Evolutionary conservation across 2,113 vertebrate species (phyloP), one percentile per base, ranked within the genome.

Genomic region (Scytalopus superciliaris): DNA sequence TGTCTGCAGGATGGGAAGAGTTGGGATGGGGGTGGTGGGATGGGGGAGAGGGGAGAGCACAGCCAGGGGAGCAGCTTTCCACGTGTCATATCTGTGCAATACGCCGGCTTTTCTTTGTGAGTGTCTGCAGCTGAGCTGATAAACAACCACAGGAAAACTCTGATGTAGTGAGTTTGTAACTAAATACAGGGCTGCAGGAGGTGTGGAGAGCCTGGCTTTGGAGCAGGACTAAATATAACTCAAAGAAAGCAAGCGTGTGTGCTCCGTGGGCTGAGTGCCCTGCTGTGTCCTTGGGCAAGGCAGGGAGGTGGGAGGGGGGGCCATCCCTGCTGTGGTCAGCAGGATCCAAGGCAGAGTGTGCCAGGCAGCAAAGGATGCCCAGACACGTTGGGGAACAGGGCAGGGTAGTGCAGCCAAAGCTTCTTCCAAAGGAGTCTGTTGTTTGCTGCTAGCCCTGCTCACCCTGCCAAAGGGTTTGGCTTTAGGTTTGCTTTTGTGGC

Each of bases 371-470:
- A 31, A 25, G 60, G 35, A 11, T 60, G 50, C n/a, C 25, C 2
- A 7, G 40, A 14, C 6, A 0, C 0, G 1, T 1, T 40, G n/a
- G 74, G 27, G 56, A 50, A 27, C 1, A 1, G 64, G 37, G 52
- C 30, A 45, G 57, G 72, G 45, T 0, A 7, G 21, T 11, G 5
- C 0, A 4, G 21, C 24, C 2, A n/a, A 5, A 39, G 33, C 24
- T 39, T 50, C 69, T n/a, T n/a, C 37, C 57, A 12, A 59, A 40
- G 37, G 7, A 90, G 1, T 23, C 27, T 3, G 1, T 15, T 23
- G 7, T 3, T 37, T 40, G 35, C 63, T 84, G 57, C 33, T 14
- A 40, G 47, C n/a, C 21, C 60, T 19, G 33, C 27, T 84, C 50
- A 50, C 60, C 21, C 14, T 2, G 0, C 15, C 27, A 3, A 23